A percentile compares a stretch with the other conserved stretches of the same genome.
phyloP scores from a whole-genome alignment of 2,113 vertebrate genomes.

The Notiomystis cincta region DNA sequence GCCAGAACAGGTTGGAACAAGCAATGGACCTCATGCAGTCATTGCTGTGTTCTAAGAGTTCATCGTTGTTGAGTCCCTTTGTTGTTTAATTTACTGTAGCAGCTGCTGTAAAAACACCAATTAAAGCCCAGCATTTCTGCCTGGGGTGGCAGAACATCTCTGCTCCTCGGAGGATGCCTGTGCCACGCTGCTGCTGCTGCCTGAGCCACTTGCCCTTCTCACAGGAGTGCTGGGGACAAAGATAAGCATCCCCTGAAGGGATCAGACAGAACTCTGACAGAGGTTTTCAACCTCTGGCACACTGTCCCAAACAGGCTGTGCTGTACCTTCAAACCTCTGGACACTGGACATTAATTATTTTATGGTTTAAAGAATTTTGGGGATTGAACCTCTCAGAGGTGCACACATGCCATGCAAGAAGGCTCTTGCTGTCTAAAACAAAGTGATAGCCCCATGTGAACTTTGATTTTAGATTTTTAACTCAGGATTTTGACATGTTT shows the following conservation, averaged over 20 bases:
- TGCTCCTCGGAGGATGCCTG: background rate
- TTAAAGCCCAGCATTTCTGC: background rate
- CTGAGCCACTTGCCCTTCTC: background rate
- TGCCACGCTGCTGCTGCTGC: background rate
- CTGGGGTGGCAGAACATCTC: background rate
- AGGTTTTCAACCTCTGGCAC: background rate
- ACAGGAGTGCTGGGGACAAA: background rate
- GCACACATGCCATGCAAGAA: background rate
- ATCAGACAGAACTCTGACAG: background rate
- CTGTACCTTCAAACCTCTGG: background rate
- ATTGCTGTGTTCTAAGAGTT: background rate
- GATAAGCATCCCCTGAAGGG: background rate
- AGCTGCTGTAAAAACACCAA: background rate
- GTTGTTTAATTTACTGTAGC: background rate
- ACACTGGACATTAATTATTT: background rate
- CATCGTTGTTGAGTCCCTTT: background rate
- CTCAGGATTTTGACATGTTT: background rate
- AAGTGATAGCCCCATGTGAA: background rate
- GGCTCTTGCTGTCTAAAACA: background rate
- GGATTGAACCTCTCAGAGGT: background rate
- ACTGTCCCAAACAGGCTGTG: background rate
- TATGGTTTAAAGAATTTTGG: background rate
- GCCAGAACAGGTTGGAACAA: background rate
- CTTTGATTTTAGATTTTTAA: background rate
- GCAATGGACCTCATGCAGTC: background rate